Evolutionary conservation across 1,140 invertebrate species (phyloP).

Genomic region (Laupala kohalensis): DNA sequence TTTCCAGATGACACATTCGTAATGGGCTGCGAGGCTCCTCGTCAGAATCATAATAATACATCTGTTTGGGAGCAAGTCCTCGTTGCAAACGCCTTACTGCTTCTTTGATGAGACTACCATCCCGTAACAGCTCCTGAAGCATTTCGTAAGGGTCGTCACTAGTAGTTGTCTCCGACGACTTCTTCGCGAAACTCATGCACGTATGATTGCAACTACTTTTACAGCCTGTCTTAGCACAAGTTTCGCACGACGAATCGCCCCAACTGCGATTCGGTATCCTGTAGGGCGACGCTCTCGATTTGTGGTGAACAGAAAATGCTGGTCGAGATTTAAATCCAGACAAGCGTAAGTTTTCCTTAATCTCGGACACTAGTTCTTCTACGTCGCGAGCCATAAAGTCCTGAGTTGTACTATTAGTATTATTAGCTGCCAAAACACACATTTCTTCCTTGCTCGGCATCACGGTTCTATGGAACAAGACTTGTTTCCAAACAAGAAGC

Average conservation of each 20-base stretch:
- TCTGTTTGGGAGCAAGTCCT: constrained; percentile 33
- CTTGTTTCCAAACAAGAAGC: constrained; percentile 1
- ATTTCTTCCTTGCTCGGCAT: constrained; percentile 28
- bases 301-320: constrained; percentile 28
- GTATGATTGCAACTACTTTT: constrained; percentile 16
- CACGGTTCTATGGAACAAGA: constrained; percentile 7
- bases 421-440: constrained; percentile 20
- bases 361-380: constrained; percentile 51
- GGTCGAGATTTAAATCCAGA: constrained; percentile 31
- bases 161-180: constrained; percentile 18
- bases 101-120: constrained; percentile 55
- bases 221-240: constrained; percentile 21
- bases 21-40: constrained; percentile 28
- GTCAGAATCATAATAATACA: constrained; percentile 35
- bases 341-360: constrained; percentile 52
- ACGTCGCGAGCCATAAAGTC: constrained; percentile 40
- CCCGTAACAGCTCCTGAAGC: constrained; percentile 44
- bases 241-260: constrained; percentile 30
- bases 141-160: constrained; percentile 49
- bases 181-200: constrained; percentile 13
- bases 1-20: constrained; percentile 14
- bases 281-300: constrained; percentile 45
- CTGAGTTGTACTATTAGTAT: constrained; percentile 18
- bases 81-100: constrained; percentile 45
- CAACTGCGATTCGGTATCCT: constrained; percentile 36